Evolutionary conservation across 2,888 invertebrate genomes (phyloP).

Genomic region (Erebia aethiops): DNA sequence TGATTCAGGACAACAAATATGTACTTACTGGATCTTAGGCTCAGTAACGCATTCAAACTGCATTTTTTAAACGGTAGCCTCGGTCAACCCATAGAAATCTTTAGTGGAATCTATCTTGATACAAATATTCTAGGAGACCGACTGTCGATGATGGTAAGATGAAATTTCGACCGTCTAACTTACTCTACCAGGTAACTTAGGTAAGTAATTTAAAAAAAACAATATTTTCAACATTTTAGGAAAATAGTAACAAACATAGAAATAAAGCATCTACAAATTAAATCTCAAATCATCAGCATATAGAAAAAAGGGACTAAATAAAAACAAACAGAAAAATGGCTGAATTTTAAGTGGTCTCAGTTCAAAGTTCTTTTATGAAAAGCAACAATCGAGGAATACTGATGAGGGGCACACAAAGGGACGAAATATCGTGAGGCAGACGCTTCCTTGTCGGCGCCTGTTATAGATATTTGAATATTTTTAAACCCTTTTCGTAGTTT

Average conservation of each 20-base stretch:
- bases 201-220: too few species aligned
- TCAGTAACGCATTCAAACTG: too few species aligned
- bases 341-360: constrained; percentile 39
- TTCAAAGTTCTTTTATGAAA: constrained; percentile 43
- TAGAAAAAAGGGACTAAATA: neutral
- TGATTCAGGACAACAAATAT: too few species aligned
- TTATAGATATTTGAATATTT: constrained; percentile 39
- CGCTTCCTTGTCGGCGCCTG: constrained; percentile 45
- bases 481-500: constrained; percentile 33
- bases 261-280: neutral
- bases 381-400: constrained; percentile 48
- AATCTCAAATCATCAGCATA: too few species aligned
- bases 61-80: too few species aligned
- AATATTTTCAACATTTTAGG: neutral
- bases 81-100: too few species aligned
- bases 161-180: too few species aligned
- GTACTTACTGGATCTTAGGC: too few species aligned
- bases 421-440: constrained; percentile 43
- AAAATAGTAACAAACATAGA: neutral
- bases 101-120: too few species aligned
- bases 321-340: constrained; percentile 27
- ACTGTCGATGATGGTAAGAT: too few species aligned
- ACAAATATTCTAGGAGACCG: too few species aligned
- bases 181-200: too few species aligned
- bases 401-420: constrained; percentile 49